Base-by-base conservation (phyloP, 2,113 vertebrate genomes). In the Gymnobelideus leadbeateri region DNA sequence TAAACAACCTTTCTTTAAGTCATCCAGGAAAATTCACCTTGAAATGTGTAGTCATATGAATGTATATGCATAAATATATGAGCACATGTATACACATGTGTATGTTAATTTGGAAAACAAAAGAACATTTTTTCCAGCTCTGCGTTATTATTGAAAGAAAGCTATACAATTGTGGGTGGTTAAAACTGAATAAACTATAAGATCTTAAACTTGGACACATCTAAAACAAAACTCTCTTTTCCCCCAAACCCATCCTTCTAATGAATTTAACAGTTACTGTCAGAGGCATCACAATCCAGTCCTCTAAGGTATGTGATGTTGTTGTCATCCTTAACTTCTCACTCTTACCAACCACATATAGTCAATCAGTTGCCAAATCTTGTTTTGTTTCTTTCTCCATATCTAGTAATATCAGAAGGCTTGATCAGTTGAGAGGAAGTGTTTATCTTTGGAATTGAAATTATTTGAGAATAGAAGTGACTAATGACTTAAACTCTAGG, bases 111-210 rank as follows among this genome's bases (percentile, higher is more conserved):
- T 94, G 31, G 0, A 89, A 0, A 25, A 91, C 1, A 91, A 26
- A 77, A 77, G 98, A 91, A 93, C 89, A 14, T 94, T 55, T 95
- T 93, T 84, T 21, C 52, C 89, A 89, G 8, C 94, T 93, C 90
- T 94, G 91, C 53, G 11, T 68, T 91, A 92, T 49, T 97, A 84
- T 52, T 90, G 50, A 91, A 96, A 97, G 57, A 68, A 92, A 98
- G 93, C 43, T 92, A 77, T 94, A 54, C 50, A 95, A 91, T 90
- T 98, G 51, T 89, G 97, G 89, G 84, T 93, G 57, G 0, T 77
- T 93, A 8, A 12, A 21, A 84, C 21, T 21, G 37, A 43, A 84
- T 84, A 3, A 84, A 23, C 4, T 19, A 84, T 43, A 84, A 84
- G 7, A 84, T 43, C 37, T 43, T 84, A 84, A 84, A 43, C 16